A percentile compares a stretch with the other conserved stretches of the same genome.
Evolutionary conservation across 1,140 invertebrate species (phyloP).

Genomic region (Papilio polytes): DNA sequence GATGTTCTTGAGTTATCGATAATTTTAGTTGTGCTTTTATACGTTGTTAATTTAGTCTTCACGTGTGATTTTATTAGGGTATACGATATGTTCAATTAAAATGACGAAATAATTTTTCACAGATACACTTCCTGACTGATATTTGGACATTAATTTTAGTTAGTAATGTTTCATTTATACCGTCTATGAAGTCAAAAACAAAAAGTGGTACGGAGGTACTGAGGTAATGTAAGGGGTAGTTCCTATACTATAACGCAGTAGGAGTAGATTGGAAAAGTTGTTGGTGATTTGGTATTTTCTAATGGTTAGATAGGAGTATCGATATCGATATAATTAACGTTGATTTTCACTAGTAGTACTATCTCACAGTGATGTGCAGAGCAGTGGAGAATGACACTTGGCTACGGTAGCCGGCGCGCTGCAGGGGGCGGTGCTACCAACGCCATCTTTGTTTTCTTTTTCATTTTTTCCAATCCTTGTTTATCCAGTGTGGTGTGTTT

Average conservation of each 20-base stretch:
- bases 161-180: too few relatives aligned
- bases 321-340: slow-evolving; percentile 53
- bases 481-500: slow-evolving; percentile 72
- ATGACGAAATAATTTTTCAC: background rate
- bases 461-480: slow-evolving; percentile 75
- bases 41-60: background rate
- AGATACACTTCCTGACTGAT: background rate
- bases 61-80: too few relatives aligned
- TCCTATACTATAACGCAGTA: too few relatives aligned
- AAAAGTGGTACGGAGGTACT: too few relatives aligned
- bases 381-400: slow-evolving; percentile 75
- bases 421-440: slow-evolving; percentile 73
- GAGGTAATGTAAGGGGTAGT: too few relatives aligned
- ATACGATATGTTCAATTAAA: too few relatives aligned
- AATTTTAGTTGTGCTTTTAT: slow-evolving; percentile 30
- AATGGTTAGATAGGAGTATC: slow-evolving; percentile 43
- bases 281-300: background rate
- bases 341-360: slow-evolving; percentile 25
- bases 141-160: too few relatives aligned
- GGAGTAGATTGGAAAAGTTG: background rate
- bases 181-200: too few relatives aligned
- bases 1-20: slow-evolving; percentile 42
- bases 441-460: slow-evolving; percentile 78
- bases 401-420: slow-evolving; percentile 75
- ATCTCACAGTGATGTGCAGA: slow-evolving; percentile 50